Evolutionary conservation across 2,113 vertebrate species (phyloP), one percentile per base, ranked within the genome.

Genomic region (Aegotheles bennettii): DNA sequence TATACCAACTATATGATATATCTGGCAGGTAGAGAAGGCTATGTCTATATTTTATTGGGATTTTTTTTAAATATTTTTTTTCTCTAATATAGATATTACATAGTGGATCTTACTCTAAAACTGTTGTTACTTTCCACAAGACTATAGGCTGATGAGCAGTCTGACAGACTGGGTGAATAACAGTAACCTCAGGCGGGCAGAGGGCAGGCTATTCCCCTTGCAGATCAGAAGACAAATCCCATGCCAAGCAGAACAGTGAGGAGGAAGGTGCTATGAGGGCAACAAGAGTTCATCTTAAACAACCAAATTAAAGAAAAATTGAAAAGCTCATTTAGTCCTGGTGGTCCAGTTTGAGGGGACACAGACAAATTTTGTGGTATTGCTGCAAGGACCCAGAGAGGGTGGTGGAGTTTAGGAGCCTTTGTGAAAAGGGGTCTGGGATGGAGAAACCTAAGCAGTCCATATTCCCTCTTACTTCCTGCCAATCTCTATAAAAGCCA

Each of bases 101-200:
- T 7, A 36, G 10, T 17, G 21, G 4, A 65, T 2, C 3, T 87
- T 57, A 45, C 5, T 53, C 14, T 81, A 24, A 78, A 87, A 76
- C 3, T 53, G 23, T 17, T 43, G 10, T 28, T 78, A 47, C 7
- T 60, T 85, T 90, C 45, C 5, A 35, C 4, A 15, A 47, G 24
- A 2, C 11, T 47, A 16, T n/a, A 47, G 10, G 17, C 11, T 33
- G 21, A 42, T 29, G 4, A 83, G 6, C 11, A 59, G 7, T 69
- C 25, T 73, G 18, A 48, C 17, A 68, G 35, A 63, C 1, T 0
- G 0, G 14, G 3, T 59, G 25, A 38, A 24, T 12, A 77, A 48
- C 11, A 45, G 21, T 20, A 53, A 10, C 6, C 64, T 19, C 29
- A 68, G 25, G 6, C 4, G 42, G 11, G 7, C 12, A 4, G 2